Conservation (phyloP, 2,888 invertebrate genomes). For the Caradrina clavipalpis region DNA sequence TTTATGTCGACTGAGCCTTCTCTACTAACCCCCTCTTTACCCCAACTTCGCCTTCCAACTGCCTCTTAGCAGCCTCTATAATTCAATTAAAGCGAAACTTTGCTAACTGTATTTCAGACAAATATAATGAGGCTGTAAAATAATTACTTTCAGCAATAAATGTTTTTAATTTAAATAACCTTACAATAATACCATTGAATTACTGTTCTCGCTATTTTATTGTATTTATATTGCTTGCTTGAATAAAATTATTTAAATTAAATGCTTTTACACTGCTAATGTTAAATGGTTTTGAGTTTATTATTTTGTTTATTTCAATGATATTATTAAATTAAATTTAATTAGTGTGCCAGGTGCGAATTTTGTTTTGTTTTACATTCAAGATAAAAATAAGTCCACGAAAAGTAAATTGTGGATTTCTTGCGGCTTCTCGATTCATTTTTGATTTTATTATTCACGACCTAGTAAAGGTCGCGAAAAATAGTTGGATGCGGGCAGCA, state of each 20-base stretch:
- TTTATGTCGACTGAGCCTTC: conserved; percentile 4
- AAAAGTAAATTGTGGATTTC: no score
- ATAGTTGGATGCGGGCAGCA: no score
- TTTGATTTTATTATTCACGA: no score
- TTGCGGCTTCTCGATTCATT: no score
- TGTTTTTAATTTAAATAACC: conserved; percentile 7
- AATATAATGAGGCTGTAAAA: conserved; percentile 21
- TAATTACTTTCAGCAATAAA: conserved; percentile 16
- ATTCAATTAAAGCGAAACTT: conserved; percentile 41
- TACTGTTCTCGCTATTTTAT: background rate
- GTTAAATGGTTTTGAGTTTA: background rate
- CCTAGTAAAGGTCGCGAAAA: no score
- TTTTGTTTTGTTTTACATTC: no score
- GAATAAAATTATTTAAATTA: background rate
- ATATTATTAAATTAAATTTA: background rate
- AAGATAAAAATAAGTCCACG: background rate
- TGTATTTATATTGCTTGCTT: background rate
- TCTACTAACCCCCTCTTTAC: background rate
- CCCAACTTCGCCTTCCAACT: conserved; percentile 1
- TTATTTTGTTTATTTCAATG: background rate
- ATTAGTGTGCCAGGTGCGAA: no score
- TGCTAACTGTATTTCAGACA: conserved; percentile 11
- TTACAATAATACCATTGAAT: background rate
- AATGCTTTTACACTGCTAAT: conserved; percentile 1
- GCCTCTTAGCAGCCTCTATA: conserved; percentile 21